phyloP scores from a whole-genome alignment of 30 jellyfish, hydroid and myxozoan genomes.

The Aurelia coerulea region DNA sequence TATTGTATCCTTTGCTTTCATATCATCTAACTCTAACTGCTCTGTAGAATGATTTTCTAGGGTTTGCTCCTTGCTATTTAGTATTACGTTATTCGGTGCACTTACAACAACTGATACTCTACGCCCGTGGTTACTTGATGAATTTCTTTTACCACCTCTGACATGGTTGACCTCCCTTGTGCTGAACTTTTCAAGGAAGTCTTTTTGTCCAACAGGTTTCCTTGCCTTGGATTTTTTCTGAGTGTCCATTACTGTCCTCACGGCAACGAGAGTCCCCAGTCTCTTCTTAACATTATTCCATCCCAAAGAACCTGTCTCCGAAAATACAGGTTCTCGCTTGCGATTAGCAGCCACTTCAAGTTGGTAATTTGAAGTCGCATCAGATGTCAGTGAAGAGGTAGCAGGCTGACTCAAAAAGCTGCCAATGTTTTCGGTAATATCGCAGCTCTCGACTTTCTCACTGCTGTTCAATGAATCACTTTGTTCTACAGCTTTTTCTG shows the following conservation, averaged over 20 bases:
- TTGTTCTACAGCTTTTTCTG: no score
- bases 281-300: slow-evolving; percentile 60
- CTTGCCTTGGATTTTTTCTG: slow-evolving; percentile 28
- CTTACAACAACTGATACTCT: slow-evolving; percentile 17
- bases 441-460: no score
- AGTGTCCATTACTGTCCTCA: slow-evolving; percentile 40
- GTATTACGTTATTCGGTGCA: neutral
- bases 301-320: slow-evolving; percentile 25
- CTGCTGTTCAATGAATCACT: no score
- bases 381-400: no score
- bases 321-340: neutral
- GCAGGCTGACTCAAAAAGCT: no score
- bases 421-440: no score
- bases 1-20: slow-evolving; percentile 24
- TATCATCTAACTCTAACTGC: neutral
- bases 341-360: neutral
- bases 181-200: slow-evolving; percentile 72
- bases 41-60: neutral
- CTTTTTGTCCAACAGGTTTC: slow-evolving; percentile 63
- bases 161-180: slow-evolving; percentile 57
- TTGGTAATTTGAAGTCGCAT: no score
- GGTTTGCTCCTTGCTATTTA: neutral
- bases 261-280: slow-evolving; percentile 68
- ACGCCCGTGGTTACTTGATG: neutral
- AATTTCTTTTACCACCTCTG: neutral